Conservation (phyloP, 2,888 invertebrate species). For the Beris chalybata region DNA sequence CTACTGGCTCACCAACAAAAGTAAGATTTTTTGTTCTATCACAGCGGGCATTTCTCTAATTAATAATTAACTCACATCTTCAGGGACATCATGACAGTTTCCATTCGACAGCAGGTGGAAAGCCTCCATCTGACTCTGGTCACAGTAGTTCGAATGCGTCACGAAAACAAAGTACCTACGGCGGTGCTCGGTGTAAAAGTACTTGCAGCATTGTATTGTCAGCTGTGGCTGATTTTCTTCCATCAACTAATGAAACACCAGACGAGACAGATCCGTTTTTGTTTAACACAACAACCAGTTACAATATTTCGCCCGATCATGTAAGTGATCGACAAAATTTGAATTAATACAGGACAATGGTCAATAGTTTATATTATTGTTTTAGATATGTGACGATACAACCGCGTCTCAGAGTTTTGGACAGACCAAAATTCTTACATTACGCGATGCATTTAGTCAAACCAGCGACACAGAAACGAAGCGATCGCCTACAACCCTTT, state of each 20-base stretch:
- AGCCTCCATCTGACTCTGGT: slow-evolving; percentile 57
- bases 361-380: not conserved
- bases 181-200: slow-evolving; percentile 61
- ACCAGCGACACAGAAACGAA: slow-evolving; percentile 52
- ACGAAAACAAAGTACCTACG: slow-evolving; percentile 42
- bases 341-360: not conserved
- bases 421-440: slow-evolving; percentile 44
- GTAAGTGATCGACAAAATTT: slow-evolving; percentile 38
- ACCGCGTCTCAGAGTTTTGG: slow-evolving; percentile 44
- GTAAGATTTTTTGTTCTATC: slow-evolving; percentile 45
- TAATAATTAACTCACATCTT: slow-evolving; percentile 8
- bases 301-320: slow-evolving; percentile 50
- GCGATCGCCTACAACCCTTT: slow-evolving; percentile 26
- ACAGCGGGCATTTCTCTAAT: not conserved
- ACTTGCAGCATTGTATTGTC: slow-evolving; percentile 70
- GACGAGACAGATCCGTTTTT: slow-evolving; percentile 49
- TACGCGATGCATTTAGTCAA: slow-evolving; percentile 54
- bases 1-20: slow-evolving; percentile 41
- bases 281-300: slow-evolving; percentile 49
- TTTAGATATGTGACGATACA: slow-evolving; percentile 28
- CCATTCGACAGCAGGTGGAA: slow-evolving; percentile 47
- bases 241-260: slow-evolving; percentile 41
- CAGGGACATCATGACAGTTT: slow-evolving; percentile 47
- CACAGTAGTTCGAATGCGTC: slow-evolving; percentile 59
- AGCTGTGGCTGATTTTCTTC: slow-evolving; percentile 56